Evolutionary conservation across 2,888 invertebrate genomes (phyloP), one percentile per base, ranked within the genome.

Genomic region (Choreutis nemorana): DNA sequence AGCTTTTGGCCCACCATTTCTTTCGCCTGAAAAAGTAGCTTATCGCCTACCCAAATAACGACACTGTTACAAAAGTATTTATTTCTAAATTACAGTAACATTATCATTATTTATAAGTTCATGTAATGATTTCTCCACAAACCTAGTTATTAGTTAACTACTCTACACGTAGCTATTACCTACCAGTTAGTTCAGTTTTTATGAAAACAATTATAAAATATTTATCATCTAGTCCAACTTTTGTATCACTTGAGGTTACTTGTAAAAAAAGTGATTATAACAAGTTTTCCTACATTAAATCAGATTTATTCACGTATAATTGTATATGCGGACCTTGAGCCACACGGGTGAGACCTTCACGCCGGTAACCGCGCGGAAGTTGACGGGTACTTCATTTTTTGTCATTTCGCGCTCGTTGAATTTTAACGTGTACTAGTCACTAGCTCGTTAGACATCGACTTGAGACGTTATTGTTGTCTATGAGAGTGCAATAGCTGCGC

Each of bases 351-450:
- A 75, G 77, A 73, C 77, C 77, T 77, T 77, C 75, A 65, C 70
- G 71, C 60, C 62, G 55, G 77, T 78, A 75, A 77, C 77, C 64
- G 77, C 73, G 77, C 77, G 77, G 77, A 78, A 78, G 73, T 75
- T 57, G 71, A 53, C 67, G 62, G 61, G 59, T 62, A 62, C 50
- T 53, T 64, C n/a, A n/a, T 72, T 68, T 78, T 77, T 73, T 72
- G 68, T 63, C 70, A 71, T 68, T 66, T 70, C 55, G 65, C 62
- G 62, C 70, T 72, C 54, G 72, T 64, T 60, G 63, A 60, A 58
- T 67, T 71, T 61, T 61, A 66, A 55, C 58, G 63, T 67, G 70
- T 73, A 66, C 34, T 33, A 35, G 29, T 73, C 73, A 73, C 70
- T 72, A 72, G 70, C 58, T 56, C 48, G 59, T 55, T 58, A 60